Percentiles rank a stretch among this genome's conserved stretches.
Conservation (phyloP, 2,888 invertebrate genomes). For the Biston stratarius region DNA sequence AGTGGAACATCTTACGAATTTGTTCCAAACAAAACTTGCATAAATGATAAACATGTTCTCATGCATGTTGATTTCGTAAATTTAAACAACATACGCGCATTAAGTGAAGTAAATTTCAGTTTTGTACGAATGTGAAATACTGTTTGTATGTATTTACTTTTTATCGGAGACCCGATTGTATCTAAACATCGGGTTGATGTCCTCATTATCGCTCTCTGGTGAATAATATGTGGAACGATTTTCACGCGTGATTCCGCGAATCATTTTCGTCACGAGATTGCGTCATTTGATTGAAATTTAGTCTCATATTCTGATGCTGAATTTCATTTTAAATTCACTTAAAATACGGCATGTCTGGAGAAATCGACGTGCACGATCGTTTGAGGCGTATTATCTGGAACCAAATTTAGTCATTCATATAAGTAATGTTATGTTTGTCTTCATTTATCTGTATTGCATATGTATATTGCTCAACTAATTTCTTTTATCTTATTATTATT, state of each 20-base stretch:
- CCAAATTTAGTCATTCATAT: slow-evolving; percentile 2
- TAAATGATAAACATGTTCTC: neutral
- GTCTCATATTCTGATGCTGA: slow-evolving; percentile 42
- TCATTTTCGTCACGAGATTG: slow-evolving; percentile 63
- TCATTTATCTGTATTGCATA: slow-evolving; percentile 1
- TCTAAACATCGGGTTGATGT: slow-evolving; percentile 69
- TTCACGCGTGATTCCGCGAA: slow-evolving; percentile 67
- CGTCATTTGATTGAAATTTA: slow-evolving; percentile 56
- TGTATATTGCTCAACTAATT: neutral
- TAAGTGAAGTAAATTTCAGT: neutral
- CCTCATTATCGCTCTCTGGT: slow-evolving; percentile 76
- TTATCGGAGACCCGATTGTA: slow-evolving; percentile 63
- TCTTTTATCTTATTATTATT: neutral
- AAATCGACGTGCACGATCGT: slow-evolving; percentile 15
- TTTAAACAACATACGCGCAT: neutral
- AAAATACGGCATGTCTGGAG: slow-evolving; percentile 26
- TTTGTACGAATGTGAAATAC: slow-evolving; percentile 25
- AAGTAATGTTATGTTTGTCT: slow-evolving; percentile 5
- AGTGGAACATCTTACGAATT: neutral
- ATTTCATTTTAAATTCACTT: slow-evolving; percentile 38
- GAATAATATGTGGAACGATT: slow-evolving; percentile 82
- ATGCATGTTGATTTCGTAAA: neutral
- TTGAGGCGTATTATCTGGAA: neutral
- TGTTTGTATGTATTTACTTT: slow-evolving; percentile 36
- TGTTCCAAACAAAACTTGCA: neutral